phyloP scores from a whole-genome alignment of 2,113 vertebrate genomes.

The Pomatostomus ruficeps region DNA sequence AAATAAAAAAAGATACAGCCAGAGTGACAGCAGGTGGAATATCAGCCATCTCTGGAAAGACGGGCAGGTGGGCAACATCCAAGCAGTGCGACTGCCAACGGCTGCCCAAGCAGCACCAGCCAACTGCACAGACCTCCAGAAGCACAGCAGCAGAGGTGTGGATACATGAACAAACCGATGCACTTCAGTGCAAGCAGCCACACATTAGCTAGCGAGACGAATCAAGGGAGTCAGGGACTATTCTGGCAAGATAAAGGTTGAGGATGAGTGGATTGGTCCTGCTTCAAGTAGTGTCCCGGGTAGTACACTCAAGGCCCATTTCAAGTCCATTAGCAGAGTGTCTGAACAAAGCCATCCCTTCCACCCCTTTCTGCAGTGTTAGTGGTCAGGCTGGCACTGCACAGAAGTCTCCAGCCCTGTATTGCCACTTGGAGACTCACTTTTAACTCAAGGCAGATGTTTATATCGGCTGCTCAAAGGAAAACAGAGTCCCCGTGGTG shows the following conservation, averaged over 20 bases:
- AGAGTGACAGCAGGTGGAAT: background rate
- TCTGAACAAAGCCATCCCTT: background rate
- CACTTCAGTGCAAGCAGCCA: background rate
- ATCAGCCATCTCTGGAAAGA: background rate
- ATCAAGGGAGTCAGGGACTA: background rate
- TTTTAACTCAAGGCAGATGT: background rate
- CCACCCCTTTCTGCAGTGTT: background rate
- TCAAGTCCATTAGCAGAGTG: background rate
- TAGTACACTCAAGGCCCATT: background rate
- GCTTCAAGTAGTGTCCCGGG: background rate
- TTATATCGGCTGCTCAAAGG: background rate
- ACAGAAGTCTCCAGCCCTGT: background rate
- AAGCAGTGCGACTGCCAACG: background rate
- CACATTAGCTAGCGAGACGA: fast-evolving
- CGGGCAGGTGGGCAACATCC: background rate
- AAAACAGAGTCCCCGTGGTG: background rate
- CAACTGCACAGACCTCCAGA: background rate
- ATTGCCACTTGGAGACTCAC: background rate
- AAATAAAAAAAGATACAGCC: background rate
- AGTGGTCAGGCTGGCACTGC: background rate
- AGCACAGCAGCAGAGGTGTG: background rate
- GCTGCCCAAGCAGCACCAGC: background rate
- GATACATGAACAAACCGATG: background rate
- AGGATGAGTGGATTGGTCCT: background rate
- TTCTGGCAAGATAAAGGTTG: background rate